Evolutionary conservation across 2,888 invertebrate genomes (phyloP).

Genomic region (Drosophila pseudotakahashii): DNA sequence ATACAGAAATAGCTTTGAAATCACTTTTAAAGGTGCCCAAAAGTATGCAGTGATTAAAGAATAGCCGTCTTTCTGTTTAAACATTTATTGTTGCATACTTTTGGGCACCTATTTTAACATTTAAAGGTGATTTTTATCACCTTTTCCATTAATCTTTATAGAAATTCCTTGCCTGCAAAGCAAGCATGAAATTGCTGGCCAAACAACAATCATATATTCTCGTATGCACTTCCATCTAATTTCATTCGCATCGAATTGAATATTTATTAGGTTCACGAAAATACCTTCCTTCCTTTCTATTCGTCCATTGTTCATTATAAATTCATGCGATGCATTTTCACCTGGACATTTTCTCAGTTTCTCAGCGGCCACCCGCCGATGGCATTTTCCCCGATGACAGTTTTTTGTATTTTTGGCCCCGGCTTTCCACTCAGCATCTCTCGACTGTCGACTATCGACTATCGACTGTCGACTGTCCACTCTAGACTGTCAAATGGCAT

Average conservation of each 20-base stretch:
- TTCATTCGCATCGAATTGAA: slow-evolving; percentile 15
- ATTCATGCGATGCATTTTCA: slow-evolving; percentile 22
- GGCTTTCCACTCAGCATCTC: not conserved
- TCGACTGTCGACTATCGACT: no score
- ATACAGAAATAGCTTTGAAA: no score
- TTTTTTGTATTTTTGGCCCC: slow-evolving; percentile 12
- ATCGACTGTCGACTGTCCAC: no score
- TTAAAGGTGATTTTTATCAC: no score
- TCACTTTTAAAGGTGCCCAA: no score
- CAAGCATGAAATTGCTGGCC: not conserved
- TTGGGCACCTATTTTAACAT: no score
- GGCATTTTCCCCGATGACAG: slow-evolving; percentile 5
- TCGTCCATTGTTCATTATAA: slow-evolving; percentile 17
- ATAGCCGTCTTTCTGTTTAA: no score
- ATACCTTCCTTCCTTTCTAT: slow-evolving; percentile 3
- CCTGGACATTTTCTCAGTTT: slow-evolving; percentile 15
- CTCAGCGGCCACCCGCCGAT: not conserved
- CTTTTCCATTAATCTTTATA: no score
- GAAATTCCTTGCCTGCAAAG: no score
- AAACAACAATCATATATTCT: not conserved
- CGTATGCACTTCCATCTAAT: slow-evolving; percentile 14
- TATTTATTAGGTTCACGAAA: slow-evolving; percentile 21
- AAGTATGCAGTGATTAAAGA: no score
- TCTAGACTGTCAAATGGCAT: slow-evolving; percentile 12
- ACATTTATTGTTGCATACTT: no score